Evolutionary conservation across 2,888 invertebrate species (phyloP).

Genomic region (Monoplex corrugatus): DNA sequence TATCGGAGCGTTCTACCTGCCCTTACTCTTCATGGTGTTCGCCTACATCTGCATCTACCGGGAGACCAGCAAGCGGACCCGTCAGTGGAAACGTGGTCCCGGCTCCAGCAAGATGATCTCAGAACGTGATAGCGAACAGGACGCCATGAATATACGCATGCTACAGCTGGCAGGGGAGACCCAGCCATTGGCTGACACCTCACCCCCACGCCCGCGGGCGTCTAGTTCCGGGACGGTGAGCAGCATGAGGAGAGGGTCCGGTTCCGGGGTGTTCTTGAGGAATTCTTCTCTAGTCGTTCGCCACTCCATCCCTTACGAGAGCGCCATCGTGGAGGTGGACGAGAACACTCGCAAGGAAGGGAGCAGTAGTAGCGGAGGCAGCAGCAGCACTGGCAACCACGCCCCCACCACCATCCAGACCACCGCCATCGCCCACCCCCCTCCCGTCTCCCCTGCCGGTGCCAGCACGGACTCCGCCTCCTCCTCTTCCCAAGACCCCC

Average conservation of each 20-base stretch:
- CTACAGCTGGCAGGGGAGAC: constrained; percentile 42
- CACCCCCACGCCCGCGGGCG: neutral
- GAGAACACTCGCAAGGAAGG: constrained; percentile 47
- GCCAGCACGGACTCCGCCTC: neutral
- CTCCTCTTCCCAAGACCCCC: neutral
- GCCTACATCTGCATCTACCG: constrained; percentile 73
- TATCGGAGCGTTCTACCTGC: constrained; percentile 75
- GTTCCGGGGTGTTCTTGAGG: constrained; percentile 43
- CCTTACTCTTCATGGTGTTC: constrained; percentile 70
- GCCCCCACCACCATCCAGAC: constrained; percentile 31
- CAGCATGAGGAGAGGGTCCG: constrained; percentile 24
- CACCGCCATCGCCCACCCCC: constrained; percentile 20
- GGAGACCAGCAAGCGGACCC: constrained; percentile 66
- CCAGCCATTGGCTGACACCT: constrained; percentile 5
- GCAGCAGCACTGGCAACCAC: constrained; percentile 2
- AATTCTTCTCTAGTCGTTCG: constrained; percentile 37
- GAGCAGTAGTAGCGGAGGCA: constrained; percentile 49
- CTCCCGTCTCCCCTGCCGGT: neutral
- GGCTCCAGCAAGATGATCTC: constrained; percentile 63
- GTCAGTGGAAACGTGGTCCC: constrained; percentile 67
- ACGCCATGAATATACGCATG: constrained; percentile 48
- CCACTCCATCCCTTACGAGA: constrained; percentile 37
- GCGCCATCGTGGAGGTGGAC: constrained; percentile 49
- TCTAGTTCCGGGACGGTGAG: neutral
- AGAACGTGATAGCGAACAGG: constrained; percentile 50